A percentile compares a stretch with the other conserved stretches of the same genome.
Evolutionary conservation across 2,113 vertebrate species (phyloP).

Genomic region (Ameiurus melas): DNA sequence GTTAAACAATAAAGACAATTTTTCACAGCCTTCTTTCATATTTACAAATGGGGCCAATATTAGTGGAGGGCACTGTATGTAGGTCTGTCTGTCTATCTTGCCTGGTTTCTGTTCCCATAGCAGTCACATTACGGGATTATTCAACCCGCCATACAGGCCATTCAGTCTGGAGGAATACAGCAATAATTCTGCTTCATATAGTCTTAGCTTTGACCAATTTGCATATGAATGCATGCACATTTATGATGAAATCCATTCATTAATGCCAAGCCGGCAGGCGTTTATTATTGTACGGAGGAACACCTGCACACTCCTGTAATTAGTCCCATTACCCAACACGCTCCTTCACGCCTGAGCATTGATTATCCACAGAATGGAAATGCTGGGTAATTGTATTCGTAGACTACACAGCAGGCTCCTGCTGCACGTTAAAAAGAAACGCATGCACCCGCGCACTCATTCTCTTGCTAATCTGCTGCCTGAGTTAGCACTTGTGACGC

Average conservation of each 20-base stretch:
- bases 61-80: background rate
- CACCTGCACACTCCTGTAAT: slow-evolving; percentile 48
- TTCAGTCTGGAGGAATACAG: background rate
- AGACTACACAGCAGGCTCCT: slow-evolving; percentile 27
- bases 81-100: background rate
- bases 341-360: slow-evolving; percentile 43
- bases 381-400: slow-evolving; percentile 44
- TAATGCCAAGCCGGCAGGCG: slow-evolving; percentile 33
- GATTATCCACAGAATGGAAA: slow-evolving; percentile 44
- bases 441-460: slow-evolving; percentile 43
- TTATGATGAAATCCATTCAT: slow-evolving; percentile 45
- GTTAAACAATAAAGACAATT: no score
- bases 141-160: background rate
- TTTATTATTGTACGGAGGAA: slow-evolving; percentile 34
- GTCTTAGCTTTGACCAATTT: slow-evolving; percentile 27
- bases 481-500: slow-evolving; percentile 59
- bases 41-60: no score
- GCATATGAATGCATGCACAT: slow-evolving; percentile 47
- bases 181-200: slow-evolving; percentile 19
- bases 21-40: no score
- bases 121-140: background rate
- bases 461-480: slow-evolving; percentile 55
- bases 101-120: background rate
- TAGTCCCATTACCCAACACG: slow-evolving; percentile 50
- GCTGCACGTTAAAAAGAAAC: slow-evolving; percentile 31